Evolutionary conservation across 2,113 vertebrate species (phyloP), one percentile per base, ranked within the genome.

Genomic region (Nettapus auritus): DNA sequence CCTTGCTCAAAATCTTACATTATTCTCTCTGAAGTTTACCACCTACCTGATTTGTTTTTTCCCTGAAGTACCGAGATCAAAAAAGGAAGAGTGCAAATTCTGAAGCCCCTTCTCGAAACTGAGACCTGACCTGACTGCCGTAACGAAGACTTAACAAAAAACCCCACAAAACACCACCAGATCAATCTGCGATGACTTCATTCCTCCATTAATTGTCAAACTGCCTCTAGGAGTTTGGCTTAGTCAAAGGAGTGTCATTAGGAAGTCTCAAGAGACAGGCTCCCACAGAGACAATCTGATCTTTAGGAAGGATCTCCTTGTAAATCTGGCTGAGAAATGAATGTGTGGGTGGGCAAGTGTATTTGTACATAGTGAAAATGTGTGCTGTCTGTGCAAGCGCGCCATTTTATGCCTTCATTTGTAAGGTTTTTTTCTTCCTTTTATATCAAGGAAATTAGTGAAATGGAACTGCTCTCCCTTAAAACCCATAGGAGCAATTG

Each of bases 191-290:
- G 64, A 57, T 88, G 18, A 88, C 78, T 95, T 97, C 67, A 86
- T 95, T 91, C 64, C 79, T 90, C 56, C 70, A 70, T 91, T 88
- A 66, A 56, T 60, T 92, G 62, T 95, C 86, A 88, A 78, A 97
- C 40, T 95, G 93, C 95, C 82, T 94, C 85, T 71, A 79, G 94
- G 74, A 96, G 59, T 81, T 91, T 89, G 82, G 79, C 50, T 92
- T 52, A 90, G 56, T 75, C 33, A 44, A 85, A 56, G 8, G 18
- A 82, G 26, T 48, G 79, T 69, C 34, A 53, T 96, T 95, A 94
- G 55, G 92, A 86, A 94, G 60, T 91, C 82, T 93, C 89, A 56
- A 69, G 69, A 74, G 77, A 91, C 44, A 78, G 63, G 40, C 76
- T 95, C 8, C 79, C 80, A 80, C 80, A 74, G 92, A 88, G 86